These are phyloP conservation scores for Sinella curviseta DNA, from an alignment of 1,140 invertebrate genomes.

Conservation along the genomic window DNA sequence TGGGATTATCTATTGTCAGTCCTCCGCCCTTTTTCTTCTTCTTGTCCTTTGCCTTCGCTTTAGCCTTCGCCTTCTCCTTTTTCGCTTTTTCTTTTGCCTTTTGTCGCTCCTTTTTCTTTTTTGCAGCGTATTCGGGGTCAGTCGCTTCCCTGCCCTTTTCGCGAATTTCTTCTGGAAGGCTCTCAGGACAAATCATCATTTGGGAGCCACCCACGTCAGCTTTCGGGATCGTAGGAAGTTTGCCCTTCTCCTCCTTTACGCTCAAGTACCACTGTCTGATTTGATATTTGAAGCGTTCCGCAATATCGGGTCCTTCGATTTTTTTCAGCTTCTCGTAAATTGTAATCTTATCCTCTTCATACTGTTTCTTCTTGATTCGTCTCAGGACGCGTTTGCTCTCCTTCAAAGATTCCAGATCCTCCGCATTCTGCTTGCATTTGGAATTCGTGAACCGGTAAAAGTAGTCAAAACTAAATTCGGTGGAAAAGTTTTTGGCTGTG, in stretches of 20 bases:
- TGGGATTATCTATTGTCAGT: constrained; percentile 62
- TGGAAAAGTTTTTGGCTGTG: not conserved
- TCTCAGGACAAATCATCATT: constrained; percentile 69
- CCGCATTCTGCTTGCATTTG: constrained; percentile 34
- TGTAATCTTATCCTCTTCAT: constrained; percentile 67
- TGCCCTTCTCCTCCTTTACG: constrained; percentile 74
- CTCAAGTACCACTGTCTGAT: constrained; percentile 80
- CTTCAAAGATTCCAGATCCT: constrained; percentile 58
- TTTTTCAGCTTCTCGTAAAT: constrained; percentile 55
- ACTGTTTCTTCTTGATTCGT: constrained; percentile 62
- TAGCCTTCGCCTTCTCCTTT: constrained; percentile 56
- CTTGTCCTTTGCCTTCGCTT: constrained; percentile 59
- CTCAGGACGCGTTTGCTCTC: constrained; percentile 64
- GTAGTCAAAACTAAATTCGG: not conserved
- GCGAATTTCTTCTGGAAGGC: constrained; percentile 25
- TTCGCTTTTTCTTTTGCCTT: constrained; percentile 45
- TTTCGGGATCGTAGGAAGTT: constrained; percentile 82
- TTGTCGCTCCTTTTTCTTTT: constrained; percentile 51
- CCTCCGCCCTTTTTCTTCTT: constrained; percentile 54
- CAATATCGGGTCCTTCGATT: constrained; percentile 69
- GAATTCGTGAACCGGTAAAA: not conserved
- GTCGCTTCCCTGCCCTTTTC: constrained; percentile 23
- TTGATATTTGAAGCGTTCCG: constrained; percentile 66
- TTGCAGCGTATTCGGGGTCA: constrained; percentile 20
- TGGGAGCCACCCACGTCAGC: constrained; percentile 83